Evolutionary conservation across 2,113 vertebrate species (phyloP).

Genomic region (Rhinichthys klamathensis): DNA sequence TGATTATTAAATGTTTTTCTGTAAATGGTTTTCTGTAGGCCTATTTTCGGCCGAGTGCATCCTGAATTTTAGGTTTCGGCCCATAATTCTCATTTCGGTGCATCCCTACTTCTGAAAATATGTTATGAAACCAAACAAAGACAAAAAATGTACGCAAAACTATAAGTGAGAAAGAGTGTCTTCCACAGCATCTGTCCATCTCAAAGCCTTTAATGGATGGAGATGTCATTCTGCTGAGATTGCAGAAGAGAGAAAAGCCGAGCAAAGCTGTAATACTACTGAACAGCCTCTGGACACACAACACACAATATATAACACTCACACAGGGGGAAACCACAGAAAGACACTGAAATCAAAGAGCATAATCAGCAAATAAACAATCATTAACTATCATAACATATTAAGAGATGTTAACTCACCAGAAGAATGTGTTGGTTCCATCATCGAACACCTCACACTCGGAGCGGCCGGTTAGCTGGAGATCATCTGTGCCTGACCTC

Average conservation of each 20-base stretch:
- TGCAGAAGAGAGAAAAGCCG: slow-evolving; percentile 31
- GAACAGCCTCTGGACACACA: neutral
- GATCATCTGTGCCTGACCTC: slow-evolving; percentile 23
- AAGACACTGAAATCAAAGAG: neutral
- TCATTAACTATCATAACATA: neutral
- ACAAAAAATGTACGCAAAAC: neutral
- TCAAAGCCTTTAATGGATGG: slow-evolving; percentile 52
- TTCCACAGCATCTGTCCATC: slow-evolving; percentile 35
- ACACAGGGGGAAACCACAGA: neutral
- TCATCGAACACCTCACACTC: slow-evolving; percentile 94
- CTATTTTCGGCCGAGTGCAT: no score
- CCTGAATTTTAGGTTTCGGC: no score
- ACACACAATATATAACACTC: neutral
- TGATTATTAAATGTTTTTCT: no score
- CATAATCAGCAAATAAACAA: neutral
- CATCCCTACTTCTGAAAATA: no score
- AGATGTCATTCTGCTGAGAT: slow-evolving; percentile 48
- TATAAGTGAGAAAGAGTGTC: neutral
- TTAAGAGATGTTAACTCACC: slow-evolving; percentile 73
- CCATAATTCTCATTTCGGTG: no score
- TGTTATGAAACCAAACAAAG: no score
- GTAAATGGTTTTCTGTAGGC: no score
- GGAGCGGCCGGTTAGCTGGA: slow-evolving; percentile 53
- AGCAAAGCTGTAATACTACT: slow-evolving; percentile 5
- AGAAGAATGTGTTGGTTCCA: slow-evolving; percentile 98